These are phyloP conservation scores for Onychomys torridus DNA, from an alignment of 2,797 vertebrate genomes.

Conservation along the genomic window DNA sequence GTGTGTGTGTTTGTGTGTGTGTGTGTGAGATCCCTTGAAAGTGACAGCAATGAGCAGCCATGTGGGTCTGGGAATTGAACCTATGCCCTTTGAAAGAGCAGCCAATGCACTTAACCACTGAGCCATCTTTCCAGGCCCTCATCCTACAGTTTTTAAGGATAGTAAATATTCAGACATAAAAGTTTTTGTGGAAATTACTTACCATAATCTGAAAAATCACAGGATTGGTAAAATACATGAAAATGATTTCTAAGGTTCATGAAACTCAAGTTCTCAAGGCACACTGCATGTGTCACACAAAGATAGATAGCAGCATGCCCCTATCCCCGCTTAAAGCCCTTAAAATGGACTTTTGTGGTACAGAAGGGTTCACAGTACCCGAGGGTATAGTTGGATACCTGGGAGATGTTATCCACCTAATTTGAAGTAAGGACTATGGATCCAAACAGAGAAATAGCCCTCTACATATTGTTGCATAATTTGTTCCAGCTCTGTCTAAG, in stretches of 20 bases:
- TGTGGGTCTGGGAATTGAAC: background rate
- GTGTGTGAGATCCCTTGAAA: background rate
- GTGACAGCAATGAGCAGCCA: background rate
- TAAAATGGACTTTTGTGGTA: background rate
- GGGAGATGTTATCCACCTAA: background rate
- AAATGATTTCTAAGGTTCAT: constrained; percentile 34
- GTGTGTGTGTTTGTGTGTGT: no score
- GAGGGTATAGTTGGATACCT: background rate
- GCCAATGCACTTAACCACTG: background rate
- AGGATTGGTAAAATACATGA: constrained; percentile 7
- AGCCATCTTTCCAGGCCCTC: background rate
- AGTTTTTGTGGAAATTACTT: constrained; percentile 39
- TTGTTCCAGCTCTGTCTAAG: background rate
- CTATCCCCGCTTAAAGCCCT: background rate
- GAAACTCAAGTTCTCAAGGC: background rate
- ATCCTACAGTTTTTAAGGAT: constrained; percentile 6
- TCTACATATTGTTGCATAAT: background rate
- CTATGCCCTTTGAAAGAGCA: background rate
- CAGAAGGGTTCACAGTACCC: background rate
- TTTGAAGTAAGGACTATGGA: constrained; percentile 1
- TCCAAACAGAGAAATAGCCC: background rate
- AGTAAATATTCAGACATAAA: constrained; percentile 49
- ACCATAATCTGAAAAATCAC: constrained; percentile 42
- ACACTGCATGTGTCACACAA: background rate
- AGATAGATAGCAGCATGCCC: background rate